Evolutionary conservation across 2,888 invertebrate genomes (phyloP).

Genomic region (Gonocerus acuteangulatus): DNA sequence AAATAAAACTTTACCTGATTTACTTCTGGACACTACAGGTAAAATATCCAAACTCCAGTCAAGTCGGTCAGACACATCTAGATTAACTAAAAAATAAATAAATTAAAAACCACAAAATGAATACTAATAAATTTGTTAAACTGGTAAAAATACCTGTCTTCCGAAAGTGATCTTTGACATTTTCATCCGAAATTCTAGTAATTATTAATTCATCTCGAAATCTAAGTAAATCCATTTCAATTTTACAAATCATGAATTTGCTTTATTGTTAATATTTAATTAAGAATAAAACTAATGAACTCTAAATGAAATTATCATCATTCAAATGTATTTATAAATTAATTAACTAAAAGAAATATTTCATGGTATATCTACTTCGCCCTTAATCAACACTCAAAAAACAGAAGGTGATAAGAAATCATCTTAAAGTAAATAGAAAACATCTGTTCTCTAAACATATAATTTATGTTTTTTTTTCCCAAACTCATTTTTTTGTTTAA

Average conservation of each 20-base stretch:
- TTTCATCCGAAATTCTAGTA: slow-evolving; percentile 15
- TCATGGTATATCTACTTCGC: background rate
- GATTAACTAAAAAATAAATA: slow-evolving; percentile 3
- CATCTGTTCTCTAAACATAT: slow-evolving; percentile 1
- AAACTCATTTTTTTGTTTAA: too few relatives aligned
- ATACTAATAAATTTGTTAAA: too few relatives aligned
- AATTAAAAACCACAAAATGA: background rate
- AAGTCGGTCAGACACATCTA: slow-evolving; percentile 11
- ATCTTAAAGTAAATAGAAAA: slow-evolving; percentile 22
- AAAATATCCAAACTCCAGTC: slow-evolving; percentile 24
- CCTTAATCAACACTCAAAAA: background rate
- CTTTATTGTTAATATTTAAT: background rate
- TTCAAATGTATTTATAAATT: background rate
- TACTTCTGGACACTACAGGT: slow-evolving; percentile 9
- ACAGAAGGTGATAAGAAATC: slow-evolving; percentile 18
- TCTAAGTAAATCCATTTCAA: slow-evolving; percentile 21
- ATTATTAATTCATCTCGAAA: slow-evolving; percentile 19
- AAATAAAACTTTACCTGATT: slow-evolving; percentile 18
- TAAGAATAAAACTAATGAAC: background rate
- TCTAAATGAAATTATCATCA: background rate
- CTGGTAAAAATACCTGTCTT: slow-evolving; percentile 17
- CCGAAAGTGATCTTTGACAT: slow-evolving; percentile 2
- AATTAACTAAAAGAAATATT: background rate
- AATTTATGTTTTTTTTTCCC: too few relatives aligned
- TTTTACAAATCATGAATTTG: background rate